Base-by-base conservation (phyloP, 2,113 vertebrate species). In the Myotis brandtii region DNA sequence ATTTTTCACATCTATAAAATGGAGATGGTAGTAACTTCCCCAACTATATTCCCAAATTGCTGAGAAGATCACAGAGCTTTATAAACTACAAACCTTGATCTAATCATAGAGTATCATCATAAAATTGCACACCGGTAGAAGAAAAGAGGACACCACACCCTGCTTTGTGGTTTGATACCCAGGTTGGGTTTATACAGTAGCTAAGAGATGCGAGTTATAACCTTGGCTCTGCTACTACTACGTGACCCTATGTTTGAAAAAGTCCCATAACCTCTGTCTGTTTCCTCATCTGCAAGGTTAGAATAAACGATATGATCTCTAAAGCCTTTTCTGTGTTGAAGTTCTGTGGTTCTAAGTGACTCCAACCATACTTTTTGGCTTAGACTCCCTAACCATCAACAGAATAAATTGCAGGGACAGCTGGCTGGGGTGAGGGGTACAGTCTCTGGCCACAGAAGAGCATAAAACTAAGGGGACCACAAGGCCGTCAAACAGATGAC, bases 341-440 rank as follows among this genome's bases (percentile, higher is more conserved):
- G 18, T 6, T 85, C 59, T 90, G 4, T 81, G 46, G 59, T 76
- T 87, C 37, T 86, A 81, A 81, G 32, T 66, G 50, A 95, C 56
- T 66, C 70, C 9, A 75, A 23, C 72, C 46, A 66, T 34, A 40
- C 30, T 81, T 40, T 90, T 85, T 84, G 54, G 64, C 84, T 76
- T 80, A 59, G 9, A 73, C 8, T 82, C 17, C 25, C 59, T 62
- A 91, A 50, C 56, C 52, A 86, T 93, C 50, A 62, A 50, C 81
- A 93, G 37, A 88, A 73, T 82, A 93, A 95, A 93, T 91, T 94
- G 25, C 67, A 91, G 62, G 82, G 93, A 90, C 81, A 96, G 59
- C 79, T 93, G 91, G 52, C 59, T 84, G 27, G 80, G 21, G 27
- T 81, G 80, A 93, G 14, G 76, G 32, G 76, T 70, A 48, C 21